Evolutionary conservation across 2,113 vertebrate genomes (phyloP), one percentile per base, ranked within the genome.

Genomic region (Cyrtonyx montezumae): DNA sequence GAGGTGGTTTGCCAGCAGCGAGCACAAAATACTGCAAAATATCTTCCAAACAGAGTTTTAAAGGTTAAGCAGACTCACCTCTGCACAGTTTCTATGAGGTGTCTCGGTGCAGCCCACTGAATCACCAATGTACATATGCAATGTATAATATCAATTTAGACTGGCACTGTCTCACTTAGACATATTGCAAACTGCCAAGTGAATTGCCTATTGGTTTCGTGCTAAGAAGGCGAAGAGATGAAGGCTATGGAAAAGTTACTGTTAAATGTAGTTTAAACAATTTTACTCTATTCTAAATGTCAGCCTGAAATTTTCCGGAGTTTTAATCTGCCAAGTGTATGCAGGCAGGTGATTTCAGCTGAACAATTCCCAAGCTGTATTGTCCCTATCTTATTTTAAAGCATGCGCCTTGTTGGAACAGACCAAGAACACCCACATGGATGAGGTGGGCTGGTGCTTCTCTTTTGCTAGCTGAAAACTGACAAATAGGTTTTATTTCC

Each of bases 221-320:
- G 73, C 79, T 91, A 59, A 88, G 67, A 53, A 86, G 81, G 93
- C 48, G 55, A 95, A 95, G 97, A 94, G 84, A 79, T 3, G 56
- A 93, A 75, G 82, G 85, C 87, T 95, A 93, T 30, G 88, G 71
- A 91, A 96, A 97, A 96, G 79, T 95, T 95, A 95, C 96, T 97
- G 96, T 86, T 96, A 97, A 97, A 97, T 91, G 68, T 73, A 95
- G 88, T 97, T 97, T 91, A 95, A 98, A 96, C 91, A 81, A 82
- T 96, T 96, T 94, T 83, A 49, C 84, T 96, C 87, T 84, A 84
- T 97, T 97, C 94, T 97, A 98, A 97, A 98, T 97, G 97, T 97
- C 96, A 98, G 91, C 92, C 73, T 86, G 95, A 97, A 97, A 94
- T 97, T 95, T 98, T 97, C 96, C 5, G 2, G 80, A 74, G 89